phyloP scores from a whole-genome alignment of 2,113 vertebrate genomes.

The Glaucidium brasilianum region DNA sequence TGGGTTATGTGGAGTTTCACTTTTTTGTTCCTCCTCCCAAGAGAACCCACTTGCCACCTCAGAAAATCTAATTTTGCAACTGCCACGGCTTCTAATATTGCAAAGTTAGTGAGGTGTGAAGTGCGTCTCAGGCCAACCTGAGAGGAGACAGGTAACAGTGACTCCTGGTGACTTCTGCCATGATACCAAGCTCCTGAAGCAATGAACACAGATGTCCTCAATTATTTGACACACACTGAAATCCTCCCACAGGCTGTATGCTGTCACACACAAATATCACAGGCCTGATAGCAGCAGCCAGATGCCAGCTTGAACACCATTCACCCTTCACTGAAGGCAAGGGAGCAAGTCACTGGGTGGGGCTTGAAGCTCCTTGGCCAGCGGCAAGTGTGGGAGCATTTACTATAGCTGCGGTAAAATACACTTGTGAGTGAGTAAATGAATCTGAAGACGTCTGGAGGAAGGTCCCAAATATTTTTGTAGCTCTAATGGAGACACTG shows the following conservation, averaged over 20 bases:
- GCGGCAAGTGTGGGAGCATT: neutral
- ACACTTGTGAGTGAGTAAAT: neutral
- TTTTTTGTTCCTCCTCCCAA: neutral
- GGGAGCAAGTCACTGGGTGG: rapidly evolving
- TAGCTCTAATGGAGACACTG: neutral
- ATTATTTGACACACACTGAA: neutral
- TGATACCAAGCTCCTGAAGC: neutral
- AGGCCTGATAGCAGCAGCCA: neutral
- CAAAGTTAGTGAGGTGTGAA: neutral
- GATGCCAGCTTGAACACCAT: neutral
- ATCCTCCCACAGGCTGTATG: neutral
- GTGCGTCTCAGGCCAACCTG: rapidly evolving
- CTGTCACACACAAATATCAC: neutral
- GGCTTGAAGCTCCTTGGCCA: neutral
- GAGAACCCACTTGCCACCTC: neutral
- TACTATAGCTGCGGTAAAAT: neutral
- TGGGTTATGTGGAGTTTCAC: neutral
- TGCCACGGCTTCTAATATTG: neutral
- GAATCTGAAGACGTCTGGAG: neutral
- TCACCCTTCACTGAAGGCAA: neutral
- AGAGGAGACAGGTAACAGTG: neutral
- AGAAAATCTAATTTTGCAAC: neutral
- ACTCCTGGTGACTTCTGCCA: neutral
- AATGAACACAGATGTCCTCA: rapidly evolving
- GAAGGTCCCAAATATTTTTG: neutral